phyloP scores from a whole-genome alignment of 2,113 vertebrate genomes.

The Scatophagus argus region DNA sequence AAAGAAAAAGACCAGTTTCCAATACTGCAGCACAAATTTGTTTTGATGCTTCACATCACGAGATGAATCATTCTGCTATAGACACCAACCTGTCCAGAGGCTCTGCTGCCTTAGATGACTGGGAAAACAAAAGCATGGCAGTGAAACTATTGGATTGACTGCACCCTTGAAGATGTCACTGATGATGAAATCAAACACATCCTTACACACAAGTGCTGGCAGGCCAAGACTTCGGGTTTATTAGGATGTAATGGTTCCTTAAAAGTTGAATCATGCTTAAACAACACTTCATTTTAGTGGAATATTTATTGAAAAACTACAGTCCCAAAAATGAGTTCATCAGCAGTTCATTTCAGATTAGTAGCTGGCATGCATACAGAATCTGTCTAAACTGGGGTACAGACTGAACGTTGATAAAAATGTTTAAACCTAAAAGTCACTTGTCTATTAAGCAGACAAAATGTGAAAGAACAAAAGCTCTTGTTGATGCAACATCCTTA shows the following conservation, averaged over 20 bases:
- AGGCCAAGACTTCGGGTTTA: constrained; percentile 33
- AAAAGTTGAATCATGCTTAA: constrained; percentile 56
- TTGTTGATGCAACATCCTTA: neutral
- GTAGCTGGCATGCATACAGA: neutral
- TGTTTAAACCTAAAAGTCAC: neutral
- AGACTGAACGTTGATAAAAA: neutral
- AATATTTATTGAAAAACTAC: constrained; percentile 24
- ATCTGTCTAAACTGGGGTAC: neutral
- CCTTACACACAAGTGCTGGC: constrained; percentile 14
- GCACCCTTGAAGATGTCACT: constrained; percentile 65
- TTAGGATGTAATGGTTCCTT: constrained; percentile 43
- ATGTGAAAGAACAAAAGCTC: neutral
- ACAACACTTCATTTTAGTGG: constrained; percentile 19
- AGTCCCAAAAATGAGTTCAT: constrained; percentile 55
- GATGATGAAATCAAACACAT: constrained; percentile 64
- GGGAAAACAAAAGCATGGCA: constrained; percentile 61
- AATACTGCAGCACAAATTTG: constrained; percentile 49
- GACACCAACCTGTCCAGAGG: constrained; percentile 61
- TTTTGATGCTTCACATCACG: constrained; percentile 56
- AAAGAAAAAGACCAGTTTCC: constrained; percentile 38
- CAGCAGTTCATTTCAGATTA: constrained; percentile 36
- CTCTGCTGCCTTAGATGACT: constrained; percentile 60
- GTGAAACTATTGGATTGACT: constrained; percentile 45
- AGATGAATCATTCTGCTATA: constrained; percentile 55
- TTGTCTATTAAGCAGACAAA: neutral